Conservation (phyloP, 2,113 vertebrate species). For the Stomatorhinus ivindoensis region DNA sequence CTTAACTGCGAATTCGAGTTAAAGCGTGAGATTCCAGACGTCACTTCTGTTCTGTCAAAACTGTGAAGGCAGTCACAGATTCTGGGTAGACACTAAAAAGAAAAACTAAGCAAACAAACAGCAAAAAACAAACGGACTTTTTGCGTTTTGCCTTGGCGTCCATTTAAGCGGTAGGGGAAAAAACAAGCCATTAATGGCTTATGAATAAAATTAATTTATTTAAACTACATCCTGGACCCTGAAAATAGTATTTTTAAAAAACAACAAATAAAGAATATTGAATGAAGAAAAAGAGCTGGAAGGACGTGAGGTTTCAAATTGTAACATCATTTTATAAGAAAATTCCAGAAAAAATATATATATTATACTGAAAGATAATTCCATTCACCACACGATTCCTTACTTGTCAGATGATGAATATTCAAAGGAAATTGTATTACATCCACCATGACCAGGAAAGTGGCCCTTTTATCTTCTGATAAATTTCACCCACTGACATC, state of each 20-base stretch:
- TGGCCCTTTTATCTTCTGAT: not conserved
- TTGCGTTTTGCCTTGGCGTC: not conserved
- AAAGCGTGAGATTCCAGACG: slow-evolving; percentile 34
- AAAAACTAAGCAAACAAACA: not conserved
- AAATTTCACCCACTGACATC: slow-evolving; percentile 2
- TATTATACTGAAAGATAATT: not conserved
- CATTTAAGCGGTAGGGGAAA: not conserved
- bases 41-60: slow-evolving; percentile 9
- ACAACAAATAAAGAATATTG: not conserved
- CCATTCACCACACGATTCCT: not conserved
- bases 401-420: slow-evolving; percentile 7
- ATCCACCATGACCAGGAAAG: not conserved
- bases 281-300: not conserved
- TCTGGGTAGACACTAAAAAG: not conserved
- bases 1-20: slow-evolving; percentile 23
- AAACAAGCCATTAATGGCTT: not conserved
- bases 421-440: not conserved
- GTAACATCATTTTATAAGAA: not conserved
- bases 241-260: not conserved
- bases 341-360: not conserved
- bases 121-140: not conserved
- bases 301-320: not conserved
- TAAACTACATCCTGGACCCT: not conserved
- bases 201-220: not conserved
- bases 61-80: not conserved